A percentile compares a stretch with the other conserved stretches of the same genome.
Conservation (phyloP, 1,140 invertebrate species). For the Dendroctonus valens region DNA sequence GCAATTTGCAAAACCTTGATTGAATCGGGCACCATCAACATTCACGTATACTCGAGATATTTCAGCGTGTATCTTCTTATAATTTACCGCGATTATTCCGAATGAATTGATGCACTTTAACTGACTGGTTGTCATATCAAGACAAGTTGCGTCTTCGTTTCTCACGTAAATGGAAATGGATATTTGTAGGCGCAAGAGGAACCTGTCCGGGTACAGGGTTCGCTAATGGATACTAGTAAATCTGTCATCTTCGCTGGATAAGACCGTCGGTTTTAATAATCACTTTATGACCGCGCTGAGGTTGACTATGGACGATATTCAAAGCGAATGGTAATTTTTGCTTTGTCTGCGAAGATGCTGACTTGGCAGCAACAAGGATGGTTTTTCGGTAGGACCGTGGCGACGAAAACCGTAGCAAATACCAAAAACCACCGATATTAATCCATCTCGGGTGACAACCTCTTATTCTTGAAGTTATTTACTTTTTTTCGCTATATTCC, state of each 20-base stretch:
- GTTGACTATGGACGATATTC: background rate
- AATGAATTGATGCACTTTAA: background rate
- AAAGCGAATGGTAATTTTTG: background rate
- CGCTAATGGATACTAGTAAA: constrained; percentile 30
- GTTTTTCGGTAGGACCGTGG: background rate
- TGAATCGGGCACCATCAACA: no score
- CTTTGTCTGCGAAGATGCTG: no score
- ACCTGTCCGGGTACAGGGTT: constrained; percentile 19
- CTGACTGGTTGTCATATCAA: constrained; percentile 28
- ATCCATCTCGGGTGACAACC: constrained; percentile 9
- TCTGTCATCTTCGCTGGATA: constrained; percentile 29
- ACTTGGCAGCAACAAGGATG: background rate
- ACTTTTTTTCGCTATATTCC: constrained; percentile 29
- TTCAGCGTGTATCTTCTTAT: no score
- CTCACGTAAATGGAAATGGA: constrained; percentile 24
- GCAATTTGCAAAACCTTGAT: no score
- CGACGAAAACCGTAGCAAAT: constrained; percentile 4
- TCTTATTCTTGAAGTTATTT: constrained; percentile 3
- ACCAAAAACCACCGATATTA: constrained; percentile 9
- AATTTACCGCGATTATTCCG: no score
- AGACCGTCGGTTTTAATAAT: constrained; percentile 16
- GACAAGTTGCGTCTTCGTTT: constrained; percentile 18
- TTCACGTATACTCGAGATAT: no score
- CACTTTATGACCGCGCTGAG: constrained; percentile 9
- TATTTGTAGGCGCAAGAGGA: constrained; percentile 26